Evolutionary conservation across 2,113 vertebrate species (phyloP), one percentile per base, ranked within the genome.

Genomic region (Corythornis vintsioides): DNA sequence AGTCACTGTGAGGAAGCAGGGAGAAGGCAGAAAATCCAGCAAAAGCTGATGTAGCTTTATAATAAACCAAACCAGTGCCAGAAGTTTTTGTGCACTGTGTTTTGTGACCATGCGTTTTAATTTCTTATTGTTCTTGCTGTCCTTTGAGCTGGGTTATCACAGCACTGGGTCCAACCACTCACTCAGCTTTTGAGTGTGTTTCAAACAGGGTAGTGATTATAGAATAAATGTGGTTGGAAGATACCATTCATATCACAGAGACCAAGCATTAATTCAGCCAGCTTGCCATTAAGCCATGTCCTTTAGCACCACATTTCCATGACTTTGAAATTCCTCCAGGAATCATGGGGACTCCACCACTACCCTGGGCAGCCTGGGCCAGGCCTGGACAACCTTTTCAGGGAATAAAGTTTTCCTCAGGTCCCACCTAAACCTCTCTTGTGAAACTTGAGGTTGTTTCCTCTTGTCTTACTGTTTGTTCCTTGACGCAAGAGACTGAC

Each of bases 1-100:
- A 77, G 61, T 55, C 42, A n/a, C 80, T 95, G 92, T 85, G 93
- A 91, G 84, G 28, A 10, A 55, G 66, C 47, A 43, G 71, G 74
- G 82, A 71, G 69, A 40, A 70, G 77, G 38, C 84, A 87, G 60
- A 50, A 89, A 85, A 59, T 19, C 15, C 31, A 57, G 7, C 22
- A 48, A 59, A 43, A 94, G 71, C 50, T 2, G 7, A 13, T 0
- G 1, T 38, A 47, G 29, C n/a, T 90, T 89, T 57, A 1, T 50
- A 84, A 89, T 26, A 76, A 90, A 60, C 15, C n/a, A 65, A 70
- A 80, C 33, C 0, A 0, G 8, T 56, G 78, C 67, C 92, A 89
- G 87, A 15, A 82, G 64, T 11, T 38, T 56, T 35, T 80, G 33
- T 13, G 20, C 2, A 0, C 63, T 12, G 80, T 33, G 2, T 2